Base-by-base conservation (phyloP, 1,140 invertebrate genomes). In the Ceratina japonica region DNA sequence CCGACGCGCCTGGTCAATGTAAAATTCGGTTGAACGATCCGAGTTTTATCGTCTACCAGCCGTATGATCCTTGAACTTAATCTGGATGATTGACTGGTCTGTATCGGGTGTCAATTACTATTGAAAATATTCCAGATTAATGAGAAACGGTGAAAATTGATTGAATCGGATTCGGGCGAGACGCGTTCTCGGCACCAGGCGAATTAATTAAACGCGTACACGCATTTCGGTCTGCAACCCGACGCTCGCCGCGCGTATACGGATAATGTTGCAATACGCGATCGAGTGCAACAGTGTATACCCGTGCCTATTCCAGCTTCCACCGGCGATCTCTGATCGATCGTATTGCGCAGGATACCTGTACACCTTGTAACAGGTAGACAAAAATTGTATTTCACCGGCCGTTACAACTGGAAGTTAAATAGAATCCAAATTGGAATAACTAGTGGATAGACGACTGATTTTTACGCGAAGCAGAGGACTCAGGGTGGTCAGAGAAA, bases 261-360 rank as follows among this genome's bases (percentile, higher is more conserved):
- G 75, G 71, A 72, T 72, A 78, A 63, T 64, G 59, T 78, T 78
- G 75, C 75, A 63, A 77, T 52, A 71, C 22, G 75, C 44, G 61
- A 77, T 77, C 61, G 69, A 72, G 51, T 49, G 49, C 68, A 63
- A 72, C 59, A 78, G 61, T 71, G 75, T 71, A 31, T 10, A 61
- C n/a, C n/a, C 56, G 59, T 12, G 16, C 7, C 66, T 59, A 49
- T 71, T 62, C 44, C 18, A 22, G 37, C 49, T 58, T 78, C 27
- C 27, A 71, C 24, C 68, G 68, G 63, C 75, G 66, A 54, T 72
- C 58, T n/a, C 24, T 62, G 49, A 63, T 63, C 75, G 68, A 54
- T 78, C 16, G 31, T 54, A 54, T 20, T 54, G 27, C 22, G 61
- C 52, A 13, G 51, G n/a, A 63, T 72, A 61, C 27, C 49, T 37